A percentile compares a stretch with the other conserved stretches of the same genome.
phyloP scores from a whole-genome alignment of 2,888 invertebrate genomes.

The Siphlonurus alternatus region DNA sequence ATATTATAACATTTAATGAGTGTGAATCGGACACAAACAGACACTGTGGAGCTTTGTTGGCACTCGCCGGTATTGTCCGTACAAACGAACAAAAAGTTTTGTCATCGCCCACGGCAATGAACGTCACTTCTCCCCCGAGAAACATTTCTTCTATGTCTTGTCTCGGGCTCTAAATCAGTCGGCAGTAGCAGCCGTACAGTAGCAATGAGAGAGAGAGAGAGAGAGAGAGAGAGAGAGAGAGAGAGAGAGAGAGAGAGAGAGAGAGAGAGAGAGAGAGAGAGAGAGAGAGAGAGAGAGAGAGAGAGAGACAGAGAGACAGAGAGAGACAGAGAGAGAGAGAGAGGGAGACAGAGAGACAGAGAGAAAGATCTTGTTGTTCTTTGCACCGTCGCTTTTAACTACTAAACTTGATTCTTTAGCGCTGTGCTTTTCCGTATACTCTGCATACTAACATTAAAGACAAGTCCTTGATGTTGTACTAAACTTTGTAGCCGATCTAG shows the following conservation, averaged over 20 bases:
- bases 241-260: no score
- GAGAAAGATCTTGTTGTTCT: background rate
- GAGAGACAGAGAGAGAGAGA: constrained; percentile 7
- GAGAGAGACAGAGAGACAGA: constrained; percentile 7
- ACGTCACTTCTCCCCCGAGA: no score
- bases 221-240: no score
- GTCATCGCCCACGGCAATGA: no score
- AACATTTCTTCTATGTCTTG: no score
- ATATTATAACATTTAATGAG: background rate
- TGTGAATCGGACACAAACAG: background rate
- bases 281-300: background rate
- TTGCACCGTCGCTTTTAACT: background rate
- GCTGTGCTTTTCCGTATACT: background rate
- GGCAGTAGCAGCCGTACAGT: no score
- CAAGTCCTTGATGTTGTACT: background rate
- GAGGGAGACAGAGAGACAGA: constrained; percentile 4
- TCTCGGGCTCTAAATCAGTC: no score
- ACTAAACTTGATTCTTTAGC: background rate
- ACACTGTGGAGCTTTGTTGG: background rate
- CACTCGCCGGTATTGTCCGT: no score
- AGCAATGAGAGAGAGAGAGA: no score
- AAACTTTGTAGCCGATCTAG: no score
- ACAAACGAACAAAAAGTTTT: no score
- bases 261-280: no score
- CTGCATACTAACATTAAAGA: background rate